Conservation (phyloP, 2,797 vertebrate genomes). For the Rhabdophis nuchalis region DNA sequence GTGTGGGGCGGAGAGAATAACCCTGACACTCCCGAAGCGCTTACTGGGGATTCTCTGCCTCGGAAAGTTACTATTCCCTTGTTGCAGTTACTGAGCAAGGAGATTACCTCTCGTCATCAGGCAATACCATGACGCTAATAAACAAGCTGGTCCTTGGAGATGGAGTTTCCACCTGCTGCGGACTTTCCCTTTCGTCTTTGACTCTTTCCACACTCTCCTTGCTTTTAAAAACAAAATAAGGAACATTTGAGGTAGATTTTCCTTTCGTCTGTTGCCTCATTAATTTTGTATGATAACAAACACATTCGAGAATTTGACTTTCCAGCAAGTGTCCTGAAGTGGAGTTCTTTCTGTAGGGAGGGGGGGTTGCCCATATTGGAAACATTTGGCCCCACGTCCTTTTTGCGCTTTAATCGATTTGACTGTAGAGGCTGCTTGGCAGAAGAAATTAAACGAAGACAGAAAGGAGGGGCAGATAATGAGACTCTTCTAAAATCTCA, state of each 20-base stretch:
- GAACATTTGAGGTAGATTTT: constrained; percentile 18
- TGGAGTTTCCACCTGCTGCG: constrained; percentile 54
- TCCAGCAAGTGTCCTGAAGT: not conserved
- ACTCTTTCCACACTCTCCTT: not conserved
- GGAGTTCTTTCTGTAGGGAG: too few relatives aligned
- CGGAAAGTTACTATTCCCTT: constrained; percentile 43
- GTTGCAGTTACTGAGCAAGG: constrained; percentile 1
- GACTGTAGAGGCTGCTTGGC: not conserved
- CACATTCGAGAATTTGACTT: not conserved
- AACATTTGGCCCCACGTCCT: not conserved
- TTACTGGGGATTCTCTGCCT: constrained; percentile 44
- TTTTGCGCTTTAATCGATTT: not conserved
- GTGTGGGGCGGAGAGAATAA: constrained; percentile 31
- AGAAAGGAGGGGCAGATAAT: not conserved
- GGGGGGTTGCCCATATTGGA: not conserved
- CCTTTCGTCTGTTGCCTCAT: not conserved
- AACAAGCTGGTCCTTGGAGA: constrained; percentile 44
- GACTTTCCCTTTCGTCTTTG: constrained; percentile 41
- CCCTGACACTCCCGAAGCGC: constrained; percentile 50
- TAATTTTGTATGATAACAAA: not conserved
- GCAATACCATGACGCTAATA: constrained; percentile 10
- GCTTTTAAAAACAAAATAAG: not conserved
- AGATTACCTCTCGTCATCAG: constrained; percentile 6
- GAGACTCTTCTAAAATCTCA: not conserved
- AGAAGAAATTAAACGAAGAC: not conserved